Evolutionary conservation across 2,888 invertebrate genomes (phyloP), one percentile per base, ranked within the genome.

Genomic region (Helleia helle): DNA sequence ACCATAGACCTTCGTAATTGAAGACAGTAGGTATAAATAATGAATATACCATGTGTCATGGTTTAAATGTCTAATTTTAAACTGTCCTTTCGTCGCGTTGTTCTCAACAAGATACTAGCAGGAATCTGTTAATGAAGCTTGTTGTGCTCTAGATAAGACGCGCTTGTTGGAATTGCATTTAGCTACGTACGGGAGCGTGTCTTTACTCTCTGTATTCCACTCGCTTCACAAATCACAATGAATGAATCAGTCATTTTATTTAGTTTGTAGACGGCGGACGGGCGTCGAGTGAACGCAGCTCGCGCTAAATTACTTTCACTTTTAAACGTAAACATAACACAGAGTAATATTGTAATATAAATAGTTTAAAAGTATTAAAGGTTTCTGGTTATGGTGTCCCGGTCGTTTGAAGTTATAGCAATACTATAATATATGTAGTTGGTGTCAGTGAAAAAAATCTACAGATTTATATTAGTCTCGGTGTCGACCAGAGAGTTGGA

Each of bases 81-180:
- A 31, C 31, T 31, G 31, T 22, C 34, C 22, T 11, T 22, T 18
- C 6, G 12, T 30, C 27, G 9, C 17, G 13, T 38, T 30, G n/a
- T n/a, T n/a, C n/a, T n/a, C n/a, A n/a, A n/a, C n/a, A n/a, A 9
- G 24, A 11, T 18, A 13, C 36, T 8, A 26, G 30, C 17, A 29
- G 40, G 41, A 30, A 48, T 38, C 26, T 37, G 27, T 49, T 50
- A 52, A 51, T 54, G 54, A 44, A 49, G 40, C 46, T 46, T 49
- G 54, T 53, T 58, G 49, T 52, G 51, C 43, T 52, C 46, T 51
- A 50, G 47, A 43, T 40, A 18, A 34, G 18, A 34, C 18, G 11
- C 34, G 34, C 18, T 31, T 18, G 9, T 17, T 18, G 17, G 11
- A 31, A 31, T 11, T 27, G 12, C 12, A 2, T 13, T 8, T 8